Evolutionary conservation across 2,797 vertebrate species (phyloP), one percentile per base, ranked within the genome.

Genomic region (Delichon dasypus): DNA sequence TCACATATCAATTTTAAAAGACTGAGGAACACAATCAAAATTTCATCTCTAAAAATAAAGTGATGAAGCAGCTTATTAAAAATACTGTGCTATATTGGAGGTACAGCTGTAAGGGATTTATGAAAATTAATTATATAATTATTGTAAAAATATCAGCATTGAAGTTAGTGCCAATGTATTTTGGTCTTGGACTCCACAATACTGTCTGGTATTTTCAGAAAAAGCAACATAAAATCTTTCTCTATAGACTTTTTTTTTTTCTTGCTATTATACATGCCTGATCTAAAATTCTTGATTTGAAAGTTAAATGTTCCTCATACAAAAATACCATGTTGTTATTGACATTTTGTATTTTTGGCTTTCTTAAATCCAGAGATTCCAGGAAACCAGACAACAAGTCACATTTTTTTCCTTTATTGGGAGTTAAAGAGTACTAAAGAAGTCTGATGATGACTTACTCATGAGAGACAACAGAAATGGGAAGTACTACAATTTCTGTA

Each of bases 21-120:
- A 76, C n/a, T 57, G 29, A 80, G 44, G 67, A 60, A 48, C 20
- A 54, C 14, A 34, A 54, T 73, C 36, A 38, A 87, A 71, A 74
- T 48, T 83, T 90, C 45, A n/a, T 57, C 45, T 84, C 83, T 90
- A 89, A 95, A 93, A 94, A 91, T 85, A 88, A 84, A 51, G 53
- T 73, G 74, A 85, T 85, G 73, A 94, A 94, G 48, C 9, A 74
- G 25, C 20, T n/a, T 84, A 60, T 92, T 91, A 91, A 94, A 95
- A 94, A 82, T 88, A 82, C 26, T 20, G 6, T 25, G 57, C 74
- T 93, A 82, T 91, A 81, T 61, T 94, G 42, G 93, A 82, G 77
- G 83, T 67, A 93, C 95, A 96, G 93, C 91, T 96, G 95, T 48
- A 93, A 94, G 57, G 89, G 88, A 95, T 96, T 96, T 92, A 84